Evolutionary conservation across 2,797 vertebrate species (phyloP), one percentile per base, ranked within the genome.

Genomic region (Leuciscus waleckii): DNA sequence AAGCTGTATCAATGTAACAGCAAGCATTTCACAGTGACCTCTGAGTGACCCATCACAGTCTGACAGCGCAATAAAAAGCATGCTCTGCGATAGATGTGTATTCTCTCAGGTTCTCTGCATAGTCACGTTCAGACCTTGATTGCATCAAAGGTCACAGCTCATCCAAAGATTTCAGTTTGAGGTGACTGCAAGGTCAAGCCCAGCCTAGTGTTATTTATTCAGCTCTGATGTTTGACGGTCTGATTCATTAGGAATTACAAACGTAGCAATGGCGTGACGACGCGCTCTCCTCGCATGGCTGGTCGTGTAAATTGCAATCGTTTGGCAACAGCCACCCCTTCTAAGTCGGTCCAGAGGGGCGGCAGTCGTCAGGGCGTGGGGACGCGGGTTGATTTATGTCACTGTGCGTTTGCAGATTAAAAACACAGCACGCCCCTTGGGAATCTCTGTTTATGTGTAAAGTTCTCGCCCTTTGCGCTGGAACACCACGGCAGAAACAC

Each of bases 231-330:
- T 80, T 85, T 80, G 68, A 63, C 23, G 21, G 26, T 43, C 26
- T 70, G 83, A 85, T 80, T 90, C 93, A 93, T 92, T 92, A 91
- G 91, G 88, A 93, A 91, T 91, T 91, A 93, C 91, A 92, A 92
- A 94, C 91, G 89, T 91, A 92, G 92, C 88, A 90, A 91, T 82
- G 81, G 88, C 87, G 58, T 89, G 91, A 89, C 91, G 90, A 92
- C 88, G 90, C 87, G 78, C 90, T 83, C 87, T 89, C 82, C 83
- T 80, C 65, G 91, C 94, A 90, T 91, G 93, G 78, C 90, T 92
- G 92, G 74, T 69, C 80, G 91, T 86, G 92, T 93, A 93, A 94
- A 95, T 94, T 94, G 92, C 93, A 91, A 93, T 93, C 92, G 93
- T 92, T 92, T 92, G 91, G 90, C 90, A 90, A 85, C 88, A 91